These are phyloP conservation scores for Isichthys henryi DNA, from an alignment of 2,113 vertebrate genomes.

Conservation along the genomic window DNA sequence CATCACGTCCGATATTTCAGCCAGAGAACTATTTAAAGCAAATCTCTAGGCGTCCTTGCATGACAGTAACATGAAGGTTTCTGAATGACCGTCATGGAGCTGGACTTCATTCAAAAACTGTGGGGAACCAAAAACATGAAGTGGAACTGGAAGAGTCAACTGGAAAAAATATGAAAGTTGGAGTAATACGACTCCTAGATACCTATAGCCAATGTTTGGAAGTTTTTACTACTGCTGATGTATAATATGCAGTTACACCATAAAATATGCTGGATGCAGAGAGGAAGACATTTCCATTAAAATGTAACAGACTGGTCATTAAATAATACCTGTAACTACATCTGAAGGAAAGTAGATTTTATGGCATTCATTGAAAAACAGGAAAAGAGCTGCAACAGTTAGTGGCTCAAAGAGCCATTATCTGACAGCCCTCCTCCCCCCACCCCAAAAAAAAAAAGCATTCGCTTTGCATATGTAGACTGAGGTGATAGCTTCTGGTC, in stretches of 20 bases:
- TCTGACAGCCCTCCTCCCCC: not conserved
- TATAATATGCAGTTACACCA: not conserved
- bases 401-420: not conserved
- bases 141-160: not conserved
- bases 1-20: not conserved
- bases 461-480: not conserved
- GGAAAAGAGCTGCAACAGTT: not conserved
- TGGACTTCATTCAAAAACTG: not conserved
- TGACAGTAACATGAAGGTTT: not conserved
- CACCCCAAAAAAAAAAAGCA: not conserved
- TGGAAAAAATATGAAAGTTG: not conserved
- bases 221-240: not conserved
- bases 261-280: not conserved
- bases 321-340: not conserved
- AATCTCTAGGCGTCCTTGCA: not conserved
- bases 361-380: not conserved
- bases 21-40: not conserved
- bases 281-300: not conserved
- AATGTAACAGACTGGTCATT: not conserved
- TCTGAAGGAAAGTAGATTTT: not conserved
- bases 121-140: not conserved
- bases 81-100: not conserved
- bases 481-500: not conserved
- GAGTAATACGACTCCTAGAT: not conserved
- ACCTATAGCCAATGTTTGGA: not conserved